Base-by-base conservation (phyloP, 2,888 invertebrate species). In the Phyllotreta cruciferae region DNA sequence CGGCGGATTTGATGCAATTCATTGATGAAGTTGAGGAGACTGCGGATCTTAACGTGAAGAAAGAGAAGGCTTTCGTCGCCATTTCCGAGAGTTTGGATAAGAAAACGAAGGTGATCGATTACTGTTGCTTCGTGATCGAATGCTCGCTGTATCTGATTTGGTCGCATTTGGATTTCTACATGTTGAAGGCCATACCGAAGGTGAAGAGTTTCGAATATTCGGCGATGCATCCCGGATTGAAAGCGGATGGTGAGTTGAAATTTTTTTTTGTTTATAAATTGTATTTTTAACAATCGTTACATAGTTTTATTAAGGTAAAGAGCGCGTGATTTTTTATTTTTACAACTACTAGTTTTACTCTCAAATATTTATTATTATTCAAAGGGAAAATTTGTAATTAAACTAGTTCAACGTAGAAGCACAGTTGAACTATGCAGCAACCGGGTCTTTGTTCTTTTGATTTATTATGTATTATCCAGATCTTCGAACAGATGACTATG, bases 121-220 rank as follows among this genome's bases (percentile, higher is more conserved):
- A 86, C 74, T 85, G 87, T 75, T 83, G 85, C 54, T 87, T 87
- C 74, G 88, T 91, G 60, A 86, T 90, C 14, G 90, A 91, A 76
- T 87, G 88, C 70, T 87, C 89, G 71, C 81, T 92, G 56, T 90
- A 90, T 75, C 84, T 93, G 65, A 83, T 93, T 66, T 92, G 92
- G 92, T 86, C 88, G 56, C 92, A 91, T 80, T 80, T 91, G 55
- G 88, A 91, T 71, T 88, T 88, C 75, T 90, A 89, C 75, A 86
- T 90, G 81, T 81, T 88, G 57, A 84, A 86, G 69, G 85, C 88
- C 0, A 84, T 87, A 56, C 84, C 87, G 11, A 79, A 77, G 69
- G 74, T 75, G 9, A 77, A 75, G 55, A 76, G 72, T 66, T 74
- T 73, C 54, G 75, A 74, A 13, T 68, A 68, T 24, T 64, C 69